Evolutionary conservation across 2,113 vertebrate genomes (phyloP).

Genomic region (Sarotherodon lohbergeri): DNA sequence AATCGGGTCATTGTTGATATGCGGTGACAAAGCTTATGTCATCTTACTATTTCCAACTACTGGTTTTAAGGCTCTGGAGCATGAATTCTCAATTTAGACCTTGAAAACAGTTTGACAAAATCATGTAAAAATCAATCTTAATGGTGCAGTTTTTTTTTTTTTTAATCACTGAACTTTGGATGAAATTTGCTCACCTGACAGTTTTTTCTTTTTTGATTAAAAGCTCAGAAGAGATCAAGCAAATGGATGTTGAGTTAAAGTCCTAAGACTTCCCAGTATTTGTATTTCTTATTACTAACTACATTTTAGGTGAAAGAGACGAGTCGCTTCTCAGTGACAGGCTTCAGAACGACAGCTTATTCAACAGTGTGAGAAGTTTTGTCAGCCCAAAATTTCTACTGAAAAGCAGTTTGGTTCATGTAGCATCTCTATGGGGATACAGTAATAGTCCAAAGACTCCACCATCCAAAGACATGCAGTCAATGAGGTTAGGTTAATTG

Average conservation of each 20-base stretch:
- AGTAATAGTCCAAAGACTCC: neutral
- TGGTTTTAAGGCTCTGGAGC: neutral
- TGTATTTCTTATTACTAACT: neutral
- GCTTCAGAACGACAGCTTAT: neutral
- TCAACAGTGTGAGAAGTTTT: neutral
- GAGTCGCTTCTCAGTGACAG: fast-evolving
- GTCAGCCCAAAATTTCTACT: neutral
- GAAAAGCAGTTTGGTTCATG: neutral
- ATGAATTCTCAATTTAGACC: neutral
- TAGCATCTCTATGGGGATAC: neutral
- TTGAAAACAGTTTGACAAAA: neutral
- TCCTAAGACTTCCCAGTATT: neutral
- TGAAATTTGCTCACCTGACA: neutral
- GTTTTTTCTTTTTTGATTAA: neutral
- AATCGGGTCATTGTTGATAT: neutral
- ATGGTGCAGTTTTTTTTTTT: neutral
- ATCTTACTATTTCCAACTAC: neutral
- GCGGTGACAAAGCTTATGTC: neutral
- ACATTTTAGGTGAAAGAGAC: neutral
- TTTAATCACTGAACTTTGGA: neutral
- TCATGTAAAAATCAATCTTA: neutral
- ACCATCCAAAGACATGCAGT: neutral
- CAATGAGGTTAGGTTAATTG: neutral
- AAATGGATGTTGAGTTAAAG: neutral
- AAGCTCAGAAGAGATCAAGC: neutral